Base-by-base conservation (phyloP, 2,888 invertebrate species). In the Drosophila hamatofila region DNA sequence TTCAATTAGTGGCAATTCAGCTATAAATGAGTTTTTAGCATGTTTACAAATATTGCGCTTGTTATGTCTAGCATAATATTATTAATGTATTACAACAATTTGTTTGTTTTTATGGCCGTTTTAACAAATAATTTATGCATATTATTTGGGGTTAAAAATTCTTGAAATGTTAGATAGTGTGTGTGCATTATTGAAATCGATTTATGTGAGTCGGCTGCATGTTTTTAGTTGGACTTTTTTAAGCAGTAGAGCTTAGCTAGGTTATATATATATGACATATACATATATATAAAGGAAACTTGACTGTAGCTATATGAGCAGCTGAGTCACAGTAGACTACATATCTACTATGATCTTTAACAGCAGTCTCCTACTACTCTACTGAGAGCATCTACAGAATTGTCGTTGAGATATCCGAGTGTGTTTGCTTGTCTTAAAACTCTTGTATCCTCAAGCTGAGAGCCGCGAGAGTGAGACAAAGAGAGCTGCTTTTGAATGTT, bases 41-140 rank as follows among this genome's bases (percentile, higher is more conserved):
- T 83, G 83, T 81, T 77, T 77, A 79, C 74, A 84, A 79, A 75
- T 80, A 78, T 83, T 83, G 62, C 56, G 59, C 71, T 57, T 84
- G 83, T 83, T 51, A 18, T 54, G 48, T 23, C 62, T 14, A 67
- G 46, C 54, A 62, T 58, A 80, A 62, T 58, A 80, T 77, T 75
- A 67, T 75, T 61, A 59, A 68, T 82, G 70, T 72, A 71, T 60
- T 69, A 69, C 80, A 71, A 63, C 61, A 62, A 70, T 60, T 56
- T 27, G 59, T 37, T 64, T 58, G 59, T 42, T 61, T 61, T 54
- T 61, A 70, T 79, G 62, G 41, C 51, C 75, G 48, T 56, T 70
- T 41, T 30, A 65, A 41, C 55, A 70, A 54, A 33, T 21, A 78
- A 81, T 72, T 58, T 78, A 80, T 80, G 71, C 72, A 71, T 57